Conservation (phyloP, 2,797 vertebrate species). For the Uromys caudimaculatus region DNA sequence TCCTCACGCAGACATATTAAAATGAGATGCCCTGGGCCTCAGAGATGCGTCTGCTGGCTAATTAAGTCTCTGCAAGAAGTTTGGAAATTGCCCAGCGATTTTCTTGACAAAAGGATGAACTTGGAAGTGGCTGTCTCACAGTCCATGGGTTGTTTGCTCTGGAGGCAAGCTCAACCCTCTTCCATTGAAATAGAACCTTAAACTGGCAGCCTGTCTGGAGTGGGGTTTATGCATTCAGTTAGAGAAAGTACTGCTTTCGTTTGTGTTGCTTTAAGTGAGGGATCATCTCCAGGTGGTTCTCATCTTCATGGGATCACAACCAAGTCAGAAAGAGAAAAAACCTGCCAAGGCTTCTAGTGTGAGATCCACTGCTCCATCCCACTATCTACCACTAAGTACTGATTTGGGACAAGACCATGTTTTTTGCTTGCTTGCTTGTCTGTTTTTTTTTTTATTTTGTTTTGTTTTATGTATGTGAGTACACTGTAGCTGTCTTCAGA, state of each 20-base stretch:
- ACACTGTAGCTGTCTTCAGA: too few species aligned
- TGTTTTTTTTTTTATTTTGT: too few species aligned
- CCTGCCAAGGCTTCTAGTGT: too few species aligned
- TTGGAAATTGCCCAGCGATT: conserved; percentile 65
- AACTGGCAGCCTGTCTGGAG: background rate
- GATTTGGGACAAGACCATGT: background rate
- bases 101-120: conserved; percentile 66
- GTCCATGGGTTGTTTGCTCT: conserved; percentile 33
- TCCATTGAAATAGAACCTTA: conserved; percentile 51
- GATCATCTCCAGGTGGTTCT: background rate
- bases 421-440: too few species aligned
- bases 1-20: background rate
- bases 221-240: background rate
- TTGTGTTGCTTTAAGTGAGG: conserved; percentile 12
- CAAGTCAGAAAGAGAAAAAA: background rate
- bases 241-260: conserved; percentile 33
- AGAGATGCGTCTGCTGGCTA: background rate
- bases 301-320: background rate
- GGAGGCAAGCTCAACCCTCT: conserved; percentile 14
- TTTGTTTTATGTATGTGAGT: too few species aligned
- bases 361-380: background rate
- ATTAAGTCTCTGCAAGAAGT: conserved; percentile 53
- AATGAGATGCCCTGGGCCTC: background rate
- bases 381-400: background rate
- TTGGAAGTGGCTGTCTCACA: conserved; percentile 45